Percentiles rank a stretch among this genome's conserved stretches.
Conservation (phyloP, 2,888 invertebrate species). For the Stegophylla sp. region DNA sequence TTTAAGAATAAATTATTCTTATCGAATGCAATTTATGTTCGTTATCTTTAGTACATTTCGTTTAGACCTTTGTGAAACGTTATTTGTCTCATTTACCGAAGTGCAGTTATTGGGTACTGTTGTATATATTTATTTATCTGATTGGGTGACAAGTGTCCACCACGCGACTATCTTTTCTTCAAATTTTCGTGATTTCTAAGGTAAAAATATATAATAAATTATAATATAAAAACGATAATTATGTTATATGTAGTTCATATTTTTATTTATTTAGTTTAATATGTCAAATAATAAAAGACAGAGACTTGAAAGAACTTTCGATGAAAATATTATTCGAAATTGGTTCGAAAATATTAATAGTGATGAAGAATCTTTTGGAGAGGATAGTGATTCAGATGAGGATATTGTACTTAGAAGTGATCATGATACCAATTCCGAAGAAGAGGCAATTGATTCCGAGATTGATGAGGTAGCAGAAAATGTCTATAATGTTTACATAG, state of each 20-base stretch:
- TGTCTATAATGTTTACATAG: conserved; percentile 35
- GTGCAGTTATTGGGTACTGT: conserved; percentile 1
- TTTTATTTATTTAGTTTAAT: conserved; percentile 41
- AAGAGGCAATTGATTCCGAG: conserved; percentile 8
- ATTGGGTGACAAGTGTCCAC: conserved; percentile 14
- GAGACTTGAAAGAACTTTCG: conserved; percentile 24
- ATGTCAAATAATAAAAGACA: conserved; percentile 30
- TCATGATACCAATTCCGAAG: conserved; percentile 17
- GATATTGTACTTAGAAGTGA: conserved; percentile 2
- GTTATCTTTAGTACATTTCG: conserved; percentile 22
- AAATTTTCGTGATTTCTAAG: conserved; percentile 27
- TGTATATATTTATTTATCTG: not conserved
- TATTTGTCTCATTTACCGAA: conserved; percentile 16
- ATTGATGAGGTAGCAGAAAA: not conserved
- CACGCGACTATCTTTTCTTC: conserved; percentile 13
- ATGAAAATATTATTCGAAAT: conserved; percentile 18
- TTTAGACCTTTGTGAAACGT: conserved; percentile 8
- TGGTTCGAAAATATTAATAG: conserved; percentile 25
- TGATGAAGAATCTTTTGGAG: conserved; percentile 30
- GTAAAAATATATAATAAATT: conserved; percentile 30
- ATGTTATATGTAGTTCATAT: conserved; percentile 23
- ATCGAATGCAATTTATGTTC: conserved; percentile 30
- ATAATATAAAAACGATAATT: conserved; percentile 25
- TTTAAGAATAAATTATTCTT: conserved; percentile 26
- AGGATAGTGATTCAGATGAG: conserved; percentile 9